phyloP scores from a whole-genome alignment of 2,888 invertebrate species.

The Myathropa florea region DNA sequence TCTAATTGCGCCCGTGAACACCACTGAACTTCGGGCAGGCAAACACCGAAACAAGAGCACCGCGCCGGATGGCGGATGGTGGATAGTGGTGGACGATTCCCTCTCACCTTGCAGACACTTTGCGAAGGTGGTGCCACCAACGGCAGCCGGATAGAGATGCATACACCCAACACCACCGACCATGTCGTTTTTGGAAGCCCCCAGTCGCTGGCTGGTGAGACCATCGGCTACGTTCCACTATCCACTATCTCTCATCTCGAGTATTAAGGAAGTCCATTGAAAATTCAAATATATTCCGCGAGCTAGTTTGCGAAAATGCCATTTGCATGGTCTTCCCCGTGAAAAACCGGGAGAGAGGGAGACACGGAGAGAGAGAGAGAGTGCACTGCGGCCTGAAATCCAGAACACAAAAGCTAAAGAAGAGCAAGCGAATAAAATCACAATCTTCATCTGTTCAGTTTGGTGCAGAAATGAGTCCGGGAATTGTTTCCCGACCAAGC shows the following conservation, averaged over 20 bases:
- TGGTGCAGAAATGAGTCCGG: conserved; percentile 60
- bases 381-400: not conserved
- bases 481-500: conserved; percentile 57
- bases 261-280: conserved; percentile 71
- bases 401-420: conserved; percentile 34
- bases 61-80: not conserved
- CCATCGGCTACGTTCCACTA: conserved; percentile 52
- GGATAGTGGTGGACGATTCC: not conserved
- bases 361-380: not conserved
- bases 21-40: conserved; percentile 51
- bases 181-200: conserved; percentile 37
- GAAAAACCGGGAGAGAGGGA: not conserved
- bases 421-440: conserved; percentile 55
- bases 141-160: conserved; percentile 46
- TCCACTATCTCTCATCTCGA: conserved; percentile 67
- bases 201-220: not conserved
- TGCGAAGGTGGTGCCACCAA: conserved; percentile 62
- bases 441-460: conserved; percentile 64
- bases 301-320: conserved; percentile 69
- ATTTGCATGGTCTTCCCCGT: conserved; percentile 64
- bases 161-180: conserved; percentile 13
- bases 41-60: conserved; percentile 62
- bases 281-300: conserved; percentile 71
- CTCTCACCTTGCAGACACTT: conserved; percentile 18
- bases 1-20: conserved; percentile 67